A percentile compares a stretch with the other conserved stretches of the same genome.
Evolutionary conservation across 1,140 invertebrate species (phyloP).

Genomic region (Muscidifurax raptorellus): DNA sequence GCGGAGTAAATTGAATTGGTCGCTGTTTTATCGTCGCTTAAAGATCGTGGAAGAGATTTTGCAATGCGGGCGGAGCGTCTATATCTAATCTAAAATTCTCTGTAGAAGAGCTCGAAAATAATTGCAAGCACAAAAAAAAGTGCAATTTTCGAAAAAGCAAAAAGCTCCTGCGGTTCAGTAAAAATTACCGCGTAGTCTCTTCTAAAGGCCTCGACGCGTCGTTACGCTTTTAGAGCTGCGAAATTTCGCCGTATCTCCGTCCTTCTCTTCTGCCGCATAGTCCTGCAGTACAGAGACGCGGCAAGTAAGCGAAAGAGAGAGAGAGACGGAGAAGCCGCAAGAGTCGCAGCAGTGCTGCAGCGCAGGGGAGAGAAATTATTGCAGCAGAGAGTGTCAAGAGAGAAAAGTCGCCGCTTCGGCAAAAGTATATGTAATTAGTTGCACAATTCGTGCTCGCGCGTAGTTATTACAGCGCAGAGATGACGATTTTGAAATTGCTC

Average conservation of each 20-base stretch:
- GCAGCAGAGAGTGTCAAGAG: conserved; percentile 1
- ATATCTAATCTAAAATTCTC: no score
- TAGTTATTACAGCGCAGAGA: not conserved
- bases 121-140: no score
- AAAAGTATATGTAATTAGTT: conserved; percentile 35
- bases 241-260: conserved; percentile 57
- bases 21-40: not conserved
- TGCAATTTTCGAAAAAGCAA: not conserved
- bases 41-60: not conserved
- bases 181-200: conserved; percentile 14
- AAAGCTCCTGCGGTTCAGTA: not conserved
- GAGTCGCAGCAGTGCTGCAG: not conserved
- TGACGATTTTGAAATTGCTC: conserved; percentile 19
- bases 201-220: not conserved
- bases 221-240: conserved; percentile 51
- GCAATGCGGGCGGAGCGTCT: no score
- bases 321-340: not conserved
- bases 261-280: conserved; percentile 44
- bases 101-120: no score
- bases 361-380: conserved; percentile 26
- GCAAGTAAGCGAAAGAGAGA: not conserved
- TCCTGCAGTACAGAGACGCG: conserved; percentile 18
- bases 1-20: not conserved
- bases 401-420: not conserved
- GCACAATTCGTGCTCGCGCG: conserved; percentile 11